Conservation (phyloP, 2,113 vertebrate species). For the Chlorodrepanis virens region DNA sequence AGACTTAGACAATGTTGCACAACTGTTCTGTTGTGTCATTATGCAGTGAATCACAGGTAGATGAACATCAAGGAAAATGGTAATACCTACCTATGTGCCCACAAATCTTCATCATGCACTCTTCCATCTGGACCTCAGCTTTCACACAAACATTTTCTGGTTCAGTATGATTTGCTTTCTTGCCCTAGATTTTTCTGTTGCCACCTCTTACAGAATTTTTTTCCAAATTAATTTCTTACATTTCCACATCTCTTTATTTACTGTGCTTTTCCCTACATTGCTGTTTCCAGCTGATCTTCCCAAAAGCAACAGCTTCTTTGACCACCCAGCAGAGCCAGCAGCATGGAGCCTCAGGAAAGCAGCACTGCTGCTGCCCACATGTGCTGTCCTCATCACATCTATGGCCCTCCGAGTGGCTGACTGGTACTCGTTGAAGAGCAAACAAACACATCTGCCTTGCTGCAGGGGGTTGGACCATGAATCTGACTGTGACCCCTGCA, state of each 20-base stretch:
- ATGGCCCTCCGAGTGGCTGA: background rate
- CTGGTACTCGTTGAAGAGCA: background rate
- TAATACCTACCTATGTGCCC: background rate
- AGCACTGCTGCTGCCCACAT: fast-evolving
- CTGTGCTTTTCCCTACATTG: background rate
- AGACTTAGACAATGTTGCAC: background rate
- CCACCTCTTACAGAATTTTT: background rate
- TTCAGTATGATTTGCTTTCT: background rate
- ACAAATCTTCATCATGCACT: background rate
- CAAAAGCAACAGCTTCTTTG: background rate
- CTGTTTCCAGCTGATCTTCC: background rate
- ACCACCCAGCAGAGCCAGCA: background rate
- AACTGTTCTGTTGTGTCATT: background rate
- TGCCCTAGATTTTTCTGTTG: background rate
- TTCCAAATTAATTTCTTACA: background rate
- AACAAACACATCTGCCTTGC: background rate
- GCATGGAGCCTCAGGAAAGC: background rate
- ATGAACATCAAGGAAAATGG: background rate
- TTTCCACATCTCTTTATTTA: background rate
- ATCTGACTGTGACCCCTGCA: fast-evolving
- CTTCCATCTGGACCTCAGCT: background rate
- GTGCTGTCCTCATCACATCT: background rate
- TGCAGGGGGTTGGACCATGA: background rate
- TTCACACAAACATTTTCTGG: background rate
- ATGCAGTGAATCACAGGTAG: background rate